phyloP scores from a whole-genome alignment of 2,888 invertebrate species.

The Cheilosia soror region DNA sequence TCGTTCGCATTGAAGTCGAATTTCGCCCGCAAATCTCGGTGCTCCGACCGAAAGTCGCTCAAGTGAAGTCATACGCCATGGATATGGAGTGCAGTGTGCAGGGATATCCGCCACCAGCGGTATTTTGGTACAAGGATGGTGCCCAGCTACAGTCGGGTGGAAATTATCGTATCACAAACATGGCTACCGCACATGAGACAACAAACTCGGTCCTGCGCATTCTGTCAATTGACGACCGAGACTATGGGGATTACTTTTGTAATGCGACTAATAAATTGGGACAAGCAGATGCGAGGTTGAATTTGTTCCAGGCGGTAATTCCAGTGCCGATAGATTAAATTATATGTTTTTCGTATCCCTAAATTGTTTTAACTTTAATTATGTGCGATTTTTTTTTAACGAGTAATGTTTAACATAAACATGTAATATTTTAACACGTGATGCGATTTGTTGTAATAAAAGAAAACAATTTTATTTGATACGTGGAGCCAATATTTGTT shows the following conservation, averaged over 20 bases:
- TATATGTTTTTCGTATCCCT: background rate
- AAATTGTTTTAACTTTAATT: background rate
- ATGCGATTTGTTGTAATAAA: constrained; percentile 52
- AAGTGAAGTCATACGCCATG: constrained; percentile 79
- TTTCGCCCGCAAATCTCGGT: constrained; percentile 82
- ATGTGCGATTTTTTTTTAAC: constrained; percentile 16
- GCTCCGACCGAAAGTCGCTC: constrained; percentile 82
- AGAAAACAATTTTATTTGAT: constrained; percentile 15
- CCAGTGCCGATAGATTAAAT: constrained; percentile 78
- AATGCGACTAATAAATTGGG: constrained; percentile 83
- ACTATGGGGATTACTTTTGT: constrained; percentile 83
- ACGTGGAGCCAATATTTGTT: background rate
- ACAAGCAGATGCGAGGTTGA: constrained; percentile 81
- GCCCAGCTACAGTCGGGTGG: constrained; percentile 79
- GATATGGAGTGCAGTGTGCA: constrained; percentile 82
- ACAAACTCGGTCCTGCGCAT: constrained; percentile 82
- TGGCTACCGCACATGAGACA: constrained; percentile 81
- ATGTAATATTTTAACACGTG: constrained; percentile 22
- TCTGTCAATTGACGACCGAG: constrained; percentile 79
- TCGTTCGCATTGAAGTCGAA: constrained; percentile 82
- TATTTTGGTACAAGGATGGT: constrained; percentile 81
- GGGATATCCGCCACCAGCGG: constrained; percentile 82
- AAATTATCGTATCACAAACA: constrained; percentile 80
- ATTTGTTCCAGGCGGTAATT: constrained; percentile 81
- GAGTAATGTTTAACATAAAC: constrained; percentile 5